Evolutionary conservation across 2,113 vertebrate species (phyloP), one percentile per base, ranked within the genome.

Genomic region (Mus musculus): DNA sequence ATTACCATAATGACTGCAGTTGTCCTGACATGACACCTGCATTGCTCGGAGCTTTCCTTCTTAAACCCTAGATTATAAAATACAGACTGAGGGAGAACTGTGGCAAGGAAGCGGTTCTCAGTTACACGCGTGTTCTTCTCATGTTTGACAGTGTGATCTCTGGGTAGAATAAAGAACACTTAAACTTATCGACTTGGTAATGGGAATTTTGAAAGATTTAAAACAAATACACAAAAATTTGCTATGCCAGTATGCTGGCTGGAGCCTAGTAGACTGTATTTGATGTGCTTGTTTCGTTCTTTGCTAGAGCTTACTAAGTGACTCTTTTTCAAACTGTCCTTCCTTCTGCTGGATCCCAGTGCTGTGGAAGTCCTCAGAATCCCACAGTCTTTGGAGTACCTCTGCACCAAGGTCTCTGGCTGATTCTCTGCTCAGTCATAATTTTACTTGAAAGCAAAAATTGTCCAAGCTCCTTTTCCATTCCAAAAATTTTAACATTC

Each of bases 201-300:
- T 99, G 99, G 98, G 99, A 99, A 99, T 98, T 99, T 90, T 99
- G 98, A 99, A 99, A 98, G 98, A 99, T 98, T 98, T 98, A 98
- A 99, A 98, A 99, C 98, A 99, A 99, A 99, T 99, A 99, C 99
- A 99, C 99, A 99, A 99, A 99, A 98, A 98, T 99, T 98, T 98
- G 99, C 99, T 99, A 98, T 99, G 98, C 99, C 98, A 99, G 99
- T 98, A 98, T 99, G 98, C 98, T 99, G 84, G 63, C 67, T 86
- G 99, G 99, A 99, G 99, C 99, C 98, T 99, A 98, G 98, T 99
- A 99, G 92, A 99, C 99, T n/a, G n/a, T 98, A 99, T 99, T 99
- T 99, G 98, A 99, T 99, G 99, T 99, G 99, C 99, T 99, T 99
- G 98, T 99, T 99, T 99, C 98, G 98, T 99, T 99, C 98, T 99